These are phyloP conservation scores for Cerastoderma edule DNA, from an alignment of 2,888 invertebrate genomes.

Conservation along the genomic window DNA sequence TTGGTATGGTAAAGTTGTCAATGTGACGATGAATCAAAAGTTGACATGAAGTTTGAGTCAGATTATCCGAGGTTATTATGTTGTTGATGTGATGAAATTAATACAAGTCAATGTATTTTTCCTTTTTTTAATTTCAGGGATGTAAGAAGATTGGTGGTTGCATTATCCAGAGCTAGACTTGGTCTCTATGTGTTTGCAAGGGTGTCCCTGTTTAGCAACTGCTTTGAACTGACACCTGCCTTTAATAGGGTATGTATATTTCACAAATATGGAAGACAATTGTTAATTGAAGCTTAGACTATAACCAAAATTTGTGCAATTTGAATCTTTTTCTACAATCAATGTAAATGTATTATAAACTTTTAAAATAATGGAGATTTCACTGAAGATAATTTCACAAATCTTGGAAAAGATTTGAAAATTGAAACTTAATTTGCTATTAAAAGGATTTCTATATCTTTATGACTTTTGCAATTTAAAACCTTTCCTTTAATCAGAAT, in stretches of 20 bases:
- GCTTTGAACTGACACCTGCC: slow-evolving; percentile 97
- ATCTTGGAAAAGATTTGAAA: not conserved
- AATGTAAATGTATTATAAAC: not conserved
- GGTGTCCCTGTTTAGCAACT: slow-evolving; percentile 96
- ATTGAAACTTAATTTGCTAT: not conserved
- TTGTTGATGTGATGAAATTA: too few species aligned
- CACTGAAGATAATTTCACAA: not conserved
- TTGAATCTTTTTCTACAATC: not conserved
- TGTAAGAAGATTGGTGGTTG: slow-evolving; percentile 97
- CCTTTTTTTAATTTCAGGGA: slow-evolving; percentile 85
- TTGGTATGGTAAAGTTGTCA: too few species aligned
- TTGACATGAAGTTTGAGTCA: too few species aligned
- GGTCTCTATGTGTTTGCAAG: slow-evolving; percentile 98
- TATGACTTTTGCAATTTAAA: too few species aligned
- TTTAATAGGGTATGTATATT: slow-evolving; percentile 86
- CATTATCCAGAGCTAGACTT: slow-evolving; percentile 98
- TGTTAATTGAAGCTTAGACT: not conserved
- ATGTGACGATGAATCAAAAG: too few species aligned
- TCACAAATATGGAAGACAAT: not conserved
- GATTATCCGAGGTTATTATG: too few species aligned
- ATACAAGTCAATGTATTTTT: too few species aligned
- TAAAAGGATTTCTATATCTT: not conserved
- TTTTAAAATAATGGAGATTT: not conserved
- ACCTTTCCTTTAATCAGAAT: too few species aligned
- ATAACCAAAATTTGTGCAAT: not conserved